These are phyloP conservation scores for Leptinotarsa rubiginosa DNA, from an alignment of 2,888 invertebrate species.

Conservation along the genomic window DNA sequence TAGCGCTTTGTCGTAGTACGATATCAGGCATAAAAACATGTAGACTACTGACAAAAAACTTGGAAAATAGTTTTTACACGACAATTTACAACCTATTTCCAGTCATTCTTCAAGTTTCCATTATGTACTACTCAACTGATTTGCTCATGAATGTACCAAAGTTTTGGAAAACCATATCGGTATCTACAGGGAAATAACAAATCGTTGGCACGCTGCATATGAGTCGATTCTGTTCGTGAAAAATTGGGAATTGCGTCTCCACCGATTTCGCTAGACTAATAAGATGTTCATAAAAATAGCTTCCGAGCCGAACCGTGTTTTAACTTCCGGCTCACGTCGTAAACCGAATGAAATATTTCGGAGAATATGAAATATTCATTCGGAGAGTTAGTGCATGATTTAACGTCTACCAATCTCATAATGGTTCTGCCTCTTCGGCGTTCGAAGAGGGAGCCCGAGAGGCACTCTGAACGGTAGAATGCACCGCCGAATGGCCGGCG, in stretches of 20 bases:
- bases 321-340: slow-evolving; percentile 47
- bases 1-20: too few relatives aligned
- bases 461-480: slow-evolving; percentile 37
- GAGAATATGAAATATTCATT: slow-evolving; percentile 51
- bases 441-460: slow-evolving; percentile 18
- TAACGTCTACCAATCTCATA: slow-evolving; percentile 51
- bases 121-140: too few relatives aligned
- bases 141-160: too few relatives aligned
- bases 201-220: not conserved
- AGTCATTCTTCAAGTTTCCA: too few relatives aligned
- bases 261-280: slow-evolving; percentile 35
- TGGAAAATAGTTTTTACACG: too few relatives aligned
- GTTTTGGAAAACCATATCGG: not conserved
- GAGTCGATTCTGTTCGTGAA: not conserved
- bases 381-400: slow-evolving; percentile 50
- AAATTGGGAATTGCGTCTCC: not conserved
- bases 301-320: slow-evolving; percentile 41
- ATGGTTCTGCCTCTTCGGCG: slow-evolving; percentile 41
- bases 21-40: too few relatives aligned
- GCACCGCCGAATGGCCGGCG: slow-evolving; percentile 26
- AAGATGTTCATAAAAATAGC: slow-evolving; percentile 47
- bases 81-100: too few relatives aligned
- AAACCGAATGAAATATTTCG: slow-evolving; percentile 49
- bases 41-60: too few relatives aligned
- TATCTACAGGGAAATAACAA: not conserved